These are phyloP conservation scores for Aphelenchoides avenae DNA, from an alignment of 1,140 invertebrate genomes.

Conservation along the genomic window DNA sequence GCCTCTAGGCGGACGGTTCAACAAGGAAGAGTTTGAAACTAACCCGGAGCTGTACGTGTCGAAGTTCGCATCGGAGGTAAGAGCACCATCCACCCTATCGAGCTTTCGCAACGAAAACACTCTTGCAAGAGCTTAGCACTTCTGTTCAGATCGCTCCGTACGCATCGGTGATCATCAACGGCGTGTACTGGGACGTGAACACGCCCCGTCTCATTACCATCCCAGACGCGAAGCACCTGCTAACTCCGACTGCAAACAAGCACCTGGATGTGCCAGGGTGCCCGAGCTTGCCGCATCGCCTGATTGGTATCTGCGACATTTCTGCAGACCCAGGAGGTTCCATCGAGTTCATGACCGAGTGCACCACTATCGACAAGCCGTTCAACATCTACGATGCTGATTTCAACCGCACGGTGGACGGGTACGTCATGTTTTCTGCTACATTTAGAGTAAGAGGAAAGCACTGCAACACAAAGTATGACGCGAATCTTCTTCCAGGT, in stretches of 20 bases:
- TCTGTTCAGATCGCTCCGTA: constrained; percentile 81
- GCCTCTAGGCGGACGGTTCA: constrained; percentile 67
- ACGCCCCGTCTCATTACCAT: constrained; percentile 78
- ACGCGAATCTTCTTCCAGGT: constrained; percentile 31
- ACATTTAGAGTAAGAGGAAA: not conserved
- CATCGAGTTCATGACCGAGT: constrained; percentile 99
- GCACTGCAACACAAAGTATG: no score
- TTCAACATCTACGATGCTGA: constrained; percentile 98
- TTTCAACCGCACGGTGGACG: no score
- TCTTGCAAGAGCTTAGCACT: constrained; percentile 4
- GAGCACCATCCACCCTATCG: constrained; percentile 11
- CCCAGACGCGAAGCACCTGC: constrained; percentile 89
- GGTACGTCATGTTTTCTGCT: no score
- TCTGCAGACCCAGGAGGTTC: constrained; percentile 96
- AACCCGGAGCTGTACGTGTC: constrained; percentile 89
- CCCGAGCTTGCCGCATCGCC: constrained; percentile 73
- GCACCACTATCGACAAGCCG: constrained; percentile 96
- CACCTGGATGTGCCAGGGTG: constrained; percentile 75
- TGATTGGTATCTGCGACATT: constrained; percentile 85
- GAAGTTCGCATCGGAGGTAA: constrained; percentile 84
- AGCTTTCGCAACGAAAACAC: not conserved
- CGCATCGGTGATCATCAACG: constrained; percentile 91
- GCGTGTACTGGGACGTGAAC: constrained; percentile 96
- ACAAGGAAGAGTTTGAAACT: constrained; percentile 82
- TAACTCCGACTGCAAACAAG: constrained; percentile 62